These are phyloP conservation scores for Eudyptes chrysolophus DNA, from an alignment of 2,113 vertebrate species.

Conservation along the genomic window DNA sequence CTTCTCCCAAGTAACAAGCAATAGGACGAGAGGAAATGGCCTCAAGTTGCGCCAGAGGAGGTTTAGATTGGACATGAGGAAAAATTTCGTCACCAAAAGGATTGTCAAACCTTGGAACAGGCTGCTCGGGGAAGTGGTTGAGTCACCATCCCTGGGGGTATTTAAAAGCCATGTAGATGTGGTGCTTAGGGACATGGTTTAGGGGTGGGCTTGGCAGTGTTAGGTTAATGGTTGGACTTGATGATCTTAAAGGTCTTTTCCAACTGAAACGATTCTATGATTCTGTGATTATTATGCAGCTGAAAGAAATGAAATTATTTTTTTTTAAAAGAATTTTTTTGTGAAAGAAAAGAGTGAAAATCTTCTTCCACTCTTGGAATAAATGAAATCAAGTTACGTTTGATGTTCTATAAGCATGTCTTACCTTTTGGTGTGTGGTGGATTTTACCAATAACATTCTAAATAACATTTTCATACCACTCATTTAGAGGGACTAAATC, in stretches of 20 bases:
- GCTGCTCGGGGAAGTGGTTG: not conserved
- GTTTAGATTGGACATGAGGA: too few relatives aligned
- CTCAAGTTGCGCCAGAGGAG: too few relatives aligned
- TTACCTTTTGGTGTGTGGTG: not conserved
- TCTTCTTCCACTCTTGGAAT: not conserved
- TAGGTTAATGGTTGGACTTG: fast-evolving
- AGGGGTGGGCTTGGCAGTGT: not conserved
- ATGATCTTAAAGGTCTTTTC: not conserved
- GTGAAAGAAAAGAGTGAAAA: not conserved
- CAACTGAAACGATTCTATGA: not conserved
- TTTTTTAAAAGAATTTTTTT: not conserved
- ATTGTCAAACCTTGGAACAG: not conserved
- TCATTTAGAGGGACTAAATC: not conserved
- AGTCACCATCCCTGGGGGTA: not conserved
- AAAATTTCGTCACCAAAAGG: too few relatives aligned
- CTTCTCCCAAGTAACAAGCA: too few relatives aligned
- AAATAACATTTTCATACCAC: not conserved
- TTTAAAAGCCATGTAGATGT: not conserved
- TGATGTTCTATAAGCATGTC: not conserved
- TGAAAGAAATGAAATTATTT: not conserved
- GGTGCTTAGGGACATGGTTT: not conserved
- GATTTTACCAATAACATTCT: not conserved
- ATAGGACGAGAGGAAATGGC: too few relatives aligned
- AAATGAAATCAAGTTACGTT: not conserved
- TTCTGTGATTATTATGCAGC: not conserved